Evolutionary conservation across 2,113 vertebrate species (phyloP), one percentile per base, ranked within the genome.

Genomic region (Centropristis striata): DNA sequence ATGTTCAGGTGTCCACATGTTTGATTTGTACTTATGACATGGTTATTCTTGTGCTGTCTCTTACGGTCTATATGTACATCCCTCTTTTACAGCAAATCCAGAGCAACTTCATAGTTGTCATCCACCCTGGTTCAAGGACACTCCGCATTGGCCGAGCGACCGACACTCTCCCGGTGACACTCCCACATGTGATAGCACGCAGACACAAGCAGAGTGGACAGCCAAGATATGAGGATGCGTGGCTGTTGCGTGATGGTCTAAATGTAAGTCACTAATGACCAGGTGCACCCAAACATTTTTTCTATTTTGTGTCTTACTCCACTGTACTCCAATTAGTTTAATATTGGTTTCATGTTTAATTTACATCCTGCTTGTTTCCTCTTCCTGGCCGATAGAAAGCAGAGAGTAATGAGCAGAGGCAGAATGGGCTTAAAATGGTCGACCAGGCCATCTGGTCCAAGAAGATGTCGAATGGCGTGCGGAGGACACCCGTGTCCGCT

Each of bases 401-500:
- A 83, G 98, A 99, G 92, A 99, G 98, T 75, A 96, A 95, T 10
- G 98, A 99, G 63, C 98, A 99, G 91, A 96, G 98, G 86, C 98
- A 98, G 89, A 99, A 98, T 92, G 98, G 98, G 27, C 97, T 99
- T 59, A 99, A 99, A 95, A 99, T 99, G 98, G 97, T 99, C 23
- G 98, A 99, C 84, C 98, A 99, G 92, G 98, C 98, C 23, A 99
- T 99, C 90, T 99, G 98, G 98, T 99, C 98, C 60, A 99, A 99
- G 91, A 99, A 99, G 94, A 99, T 99, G 98, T 99, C 98, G 0
- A 99, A 98, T 4, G 98, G 98, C 1, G 95, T 97, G 14, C 94
- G 98, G 74, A 94, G 98, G 83, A 98, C 97, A 25, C 98, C 98
- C 0, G 98, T 97, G 75, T 97, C 97, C 39, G 95, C 98, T 46